Percentiles rank a stretch among this genome's conserved stretches.
phyloP scores from a whole-genome alignment of 64 coral and sea anemone species.

The Montipora capricornis region DNA sequence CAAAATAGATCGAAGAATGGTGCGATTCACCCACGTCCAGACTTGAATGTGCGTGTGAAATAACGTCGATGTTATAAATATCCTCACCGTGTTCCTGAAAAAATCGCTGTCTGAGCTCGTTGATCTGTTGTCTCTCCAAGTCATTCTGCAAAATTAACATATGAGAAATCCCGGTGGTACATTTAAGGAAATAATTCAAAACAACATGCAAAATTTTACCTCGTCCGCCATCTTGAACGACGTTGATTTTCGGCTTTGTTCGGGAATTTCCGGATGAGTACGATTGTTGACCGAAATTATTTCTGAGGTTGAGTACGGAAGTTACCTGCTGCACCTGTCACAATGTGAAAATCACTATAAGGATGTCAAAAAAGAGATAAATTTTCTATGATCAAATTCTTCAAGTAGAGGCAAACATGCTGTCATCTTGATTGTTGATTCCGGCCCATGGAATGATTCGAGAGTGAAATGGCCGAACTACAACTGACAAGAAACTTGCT shows the following conservation, averaged over 20 bases:
- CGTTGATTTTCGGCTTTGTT: background rate
- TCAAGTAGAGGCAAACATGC: slow-evolving; percentile 16
- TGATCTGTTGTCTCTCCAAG: slow-evolving; percentile 20
- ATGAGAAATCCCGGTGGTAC: background rate
- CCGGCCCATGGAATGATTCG: background rate
- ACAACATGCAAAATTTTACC: slow-evolving; percentile 55
- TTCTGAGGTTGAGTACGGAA: background rate
- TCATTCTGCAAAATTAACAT: slow-evolving; percentile 1
- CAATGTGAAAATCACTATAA: background rate
- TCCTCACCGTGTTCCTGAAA: slow-evolving; percentile 50
- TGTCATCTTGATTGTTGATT: background rate
- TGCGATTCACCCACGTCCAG: no score
- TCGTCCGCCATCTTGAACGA: slow-evolving; percentile 42
- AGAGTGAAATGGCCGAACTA: background rate
- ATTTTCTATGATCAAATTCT: slow-evolving; percentile 31
- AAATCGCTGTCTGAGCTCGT: slow-evolving; percentile 42
- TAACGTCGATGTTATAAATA: background rate
- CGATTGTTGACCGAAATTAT: background rate
- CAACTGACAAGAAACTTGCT: background rate
- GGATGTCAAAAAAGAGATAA: background rate
- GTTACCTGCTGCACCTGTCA: background rate
- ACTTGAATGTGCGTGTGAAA: background rate
- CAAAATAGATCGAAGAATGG: no score
- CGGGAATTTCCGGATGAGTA: slow-evolving; percentile 18
- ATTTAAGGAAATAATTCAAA: background rate